Percentiles rank a stretch among this genome's conserved stretches.
Evolutionary conservation across 2,888 invertebrate species (phyloP).

Genomic region (Microctonus brassicae): DNA sequence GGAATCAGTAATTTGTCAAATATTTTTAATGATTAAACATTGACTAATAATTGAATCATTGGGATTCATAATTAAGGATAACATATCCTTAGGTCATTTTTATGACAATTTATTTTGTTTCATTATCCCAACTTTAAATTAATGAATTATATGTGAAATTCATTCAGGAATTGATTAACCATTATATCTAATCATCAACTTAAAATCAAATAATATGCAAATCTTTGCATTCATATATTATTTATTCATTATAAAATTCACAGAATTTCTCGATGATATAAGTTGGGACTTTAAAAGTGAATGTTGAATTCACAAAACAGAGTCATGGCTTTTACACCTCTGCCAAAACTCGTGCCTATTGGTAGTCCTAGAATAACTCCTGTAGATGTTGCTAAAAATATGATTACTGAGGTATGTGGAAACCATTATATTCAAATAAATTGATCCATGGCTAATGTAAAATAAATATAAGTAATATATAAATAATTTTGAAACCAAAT

Average conservation of each 20-base stretch:
- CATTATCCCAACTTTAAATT: background rate
- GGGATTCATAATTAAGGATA: background rate
- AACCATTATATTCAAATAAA: too few species aligned
- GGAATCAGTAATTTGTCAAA: background rate
- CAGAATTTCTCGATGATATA: background rate
- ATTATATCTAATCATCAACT: background rate
- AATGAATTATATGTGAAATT: background rate
- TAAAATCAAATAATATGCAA: background rate
- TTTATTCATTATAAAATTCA: background rate
- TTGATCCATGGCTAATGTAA: too few species aligned
- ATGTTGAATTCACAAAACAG: conserved; percentile 21
- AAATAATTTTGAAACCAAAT: too few species aligned
- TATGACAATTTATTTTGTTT: background rate
- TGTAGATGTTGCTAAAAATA: conserved; percentile 41
- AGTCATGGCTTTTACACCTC: conserved; percentile 46
- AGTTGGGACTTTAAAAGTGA: background rate
- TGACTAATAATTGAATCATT: background rate
- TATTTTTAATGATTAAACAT: background rate
- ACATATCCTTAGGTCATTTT: background rate
- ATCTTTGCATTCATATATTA: background rate
- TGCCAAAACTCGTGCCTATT: conserved; percentile 47
- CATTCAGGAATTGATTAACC: too few species aligned
- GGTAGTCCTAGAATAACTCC: conserved; percentile 45
- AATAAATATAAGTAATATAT: too few species aligned
- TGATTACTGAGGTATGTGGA: conserved; percentile 52